phyloP scores from a whole-genome alignment of 1,140 invertebrate genomes.

The Platyscapa corneri region DNA sequence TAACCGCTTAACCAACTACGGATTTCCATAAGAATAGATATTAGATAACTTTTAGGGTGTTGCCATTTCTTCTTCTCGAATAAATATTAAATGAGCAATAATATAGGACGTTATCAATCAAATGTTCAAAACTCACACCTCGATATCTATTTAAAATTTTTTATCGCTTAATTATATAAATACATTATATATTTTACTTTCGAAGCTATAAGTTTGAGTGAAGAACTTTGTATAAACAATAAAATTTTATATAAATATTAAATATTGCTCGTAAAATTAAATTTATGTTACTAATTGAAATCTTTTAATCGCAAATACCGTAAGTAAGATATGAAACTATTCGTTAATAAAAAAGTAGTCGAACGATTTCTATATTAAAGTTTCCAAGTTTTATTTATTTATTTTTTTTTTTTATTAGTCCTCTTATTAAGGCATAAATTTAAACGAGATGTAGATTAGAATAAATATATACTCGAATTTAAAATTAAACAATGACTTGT shows the following conservation, averaged over 20 bases:
- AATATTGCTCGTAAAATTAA: not conserved
- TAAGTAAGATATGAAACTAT: not conserved
- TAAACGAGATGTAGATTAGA: not conserved
- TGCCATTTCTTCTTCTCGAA: not conserved
- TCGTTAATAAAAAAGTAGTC: not conserved
- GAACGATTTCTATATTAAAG: not conserved
- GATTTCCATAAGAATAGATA: not conserved
- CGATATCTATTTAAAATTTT: not conserved
- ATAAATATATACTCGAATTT: constrained; percentile 12
- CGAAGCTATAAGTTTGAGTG: too few relatives aligned
- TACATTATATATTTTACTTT: not conserved
- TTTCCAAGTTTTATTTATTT: not conserved
- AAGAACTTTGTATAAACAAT: not conserved
- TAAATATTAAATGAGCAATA: not conserved
- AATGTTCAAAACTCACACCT: not conserved
- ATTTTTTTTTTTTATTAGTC: not conserved
- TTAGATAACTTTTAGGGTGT: not conserved
- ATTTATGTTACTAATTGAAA: not conserved
- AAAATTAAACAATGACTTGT: not conserved
- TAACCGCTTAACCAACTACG: not conserved
- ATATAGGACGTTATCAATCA: not conserved
- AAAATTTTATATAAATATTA: not conserved
- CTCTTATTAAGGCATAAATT: constrained; percentile 1
- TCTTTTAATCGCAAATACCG: not conserved
- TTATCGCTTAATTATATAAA: not conserved